A percentile compares a stretch with the other conserved stretches of the same genome.
Conservation (phyloP, 2,888 invertebrate genomes). For the Dryobotodes eremita region DNA sequence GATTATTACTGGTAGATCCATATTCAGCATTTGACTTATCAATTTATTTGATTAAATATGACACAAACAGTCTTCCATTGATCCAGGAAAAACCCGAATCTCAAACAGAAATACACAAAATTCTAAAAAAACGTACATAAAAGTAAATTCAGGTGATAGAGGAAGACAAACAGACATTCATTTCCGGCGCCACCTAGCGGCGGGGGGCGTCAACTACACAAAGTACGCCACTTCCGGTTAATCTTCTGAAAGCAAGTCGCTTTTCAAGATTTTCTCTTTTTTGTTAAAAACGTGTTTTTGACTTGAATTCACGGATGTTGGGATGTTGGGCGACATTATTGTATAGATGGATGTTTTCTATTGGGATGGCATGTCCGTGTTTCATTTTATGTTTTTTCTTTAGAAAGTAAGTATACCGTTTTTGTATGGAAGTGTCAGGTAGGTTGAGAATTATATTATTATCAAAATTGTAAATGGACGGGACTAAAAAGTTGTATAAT, state of each 20-base stretch:
- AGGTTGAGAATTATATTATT: background rate
- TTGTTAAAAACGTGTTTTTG: constrained; percentile 61
- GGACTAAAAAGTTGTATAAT: background rate
- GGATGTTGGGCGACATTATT: constrained; percentile 34
- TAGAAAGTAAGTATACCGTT: background rate
- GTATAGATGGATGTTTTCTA: constrained; percentile 31
- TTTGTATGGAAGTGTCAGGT: background rate
- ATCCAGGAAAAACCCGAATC: constrained; percentile 16
- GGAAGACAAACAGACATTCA: constrained; percentile 83
- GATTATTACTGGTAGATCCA: background rate
- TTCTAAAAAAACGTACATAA: constrained; percentile 52
- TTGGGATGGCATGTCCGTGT: constrained; percentile 29
- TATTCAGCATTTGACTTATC: background rate
- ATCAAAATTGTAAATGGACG: background rate
- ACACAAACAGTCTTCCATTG: background rate
- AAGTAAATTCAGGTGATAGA: constrained; percentile 74
- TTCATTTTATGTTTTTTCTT: constrained; percentile 28
- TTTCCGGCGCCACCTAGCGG: constrained; percentile 76
- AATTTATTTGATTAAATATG: background rate
- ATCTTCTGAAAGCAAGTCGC: constrained; percentile 65
- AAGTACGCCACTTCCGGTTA: constrained; percentile 73
- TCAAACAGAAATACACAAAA: constrained; percentile 43
- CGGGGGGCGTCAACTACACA: constrained; percentile 75
- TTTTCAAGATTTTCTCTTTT: constrained; percentile 57
- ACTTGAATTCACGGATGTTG: constrained; percentile 59